A percentile compares a stretch with the other conserved stretches of the same genome.
Conservation (phyloP, 2,888 invertebrate genomes). For the Crocallis elinguaria region DNA sequence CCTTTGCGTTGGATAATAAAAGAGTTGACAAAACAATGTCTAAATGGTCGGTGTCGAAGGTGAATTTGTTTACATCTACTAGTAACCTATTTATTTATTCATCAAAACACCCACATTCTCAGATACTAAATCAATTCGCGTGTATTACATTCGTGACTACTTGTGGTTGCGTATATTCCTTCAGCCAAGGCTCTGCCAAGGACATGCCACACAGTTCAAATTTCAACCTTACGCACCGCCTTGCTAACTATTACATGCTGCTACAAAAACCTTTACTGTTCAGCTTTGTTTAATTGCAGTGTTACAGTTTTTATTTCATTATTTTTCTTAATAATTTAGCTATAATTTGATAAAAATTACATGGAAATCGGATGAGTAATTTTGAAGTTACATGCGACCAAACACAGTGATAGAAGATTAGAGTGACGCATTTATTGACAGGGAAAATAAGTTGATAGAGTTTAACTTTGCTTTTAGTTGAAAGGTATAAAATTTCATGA, state of each 20-base stretch:
- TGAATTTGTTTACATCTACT: neutral
- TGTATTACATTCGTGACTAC: conserved; percentile 7
- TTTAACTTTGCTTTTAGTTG: neutral
- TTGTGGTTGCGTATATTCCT: conserved; percentile 11
- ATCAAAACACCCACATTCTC: conserved; percentile 6
- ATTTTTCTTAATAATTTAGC: neutral
- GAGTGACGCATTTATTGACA: neutral
- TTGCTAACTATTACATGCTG: too few species aligned
- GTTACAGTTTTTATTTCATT: neutral
- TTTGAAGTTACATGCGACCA: neutral
- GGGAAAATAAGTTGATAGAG: neutral
- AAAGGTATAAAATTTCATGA: conserved; percentile 18
- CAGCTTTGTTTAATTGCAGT: neutral
- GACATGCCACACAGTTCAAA: neutral
- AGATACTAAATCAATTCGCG: conserved; percentile 19
- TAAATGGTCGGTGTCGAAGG: neutral
- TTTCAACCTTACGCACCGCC: neutral
- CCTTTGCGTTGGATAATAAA: too few species aligned
- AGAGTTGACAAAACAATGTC: too few species aligned
- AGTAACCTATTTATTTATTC: neutral
- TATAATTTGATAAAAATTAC: neutral
- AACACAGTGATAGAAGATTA: neutral
- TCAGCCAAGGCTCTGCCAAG: conserved; percentile 13
- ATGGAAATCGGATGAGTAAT: neutral
- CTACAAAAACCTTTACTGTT: neutral